Percentiles rank a stretch among this genome's conserved stretches.
These are phyloP conservation scores for Lasioglossum malachurum DNA, from an alignment of 2,888 invertebrate genomes.

Conservation along the genomic window DNA sequence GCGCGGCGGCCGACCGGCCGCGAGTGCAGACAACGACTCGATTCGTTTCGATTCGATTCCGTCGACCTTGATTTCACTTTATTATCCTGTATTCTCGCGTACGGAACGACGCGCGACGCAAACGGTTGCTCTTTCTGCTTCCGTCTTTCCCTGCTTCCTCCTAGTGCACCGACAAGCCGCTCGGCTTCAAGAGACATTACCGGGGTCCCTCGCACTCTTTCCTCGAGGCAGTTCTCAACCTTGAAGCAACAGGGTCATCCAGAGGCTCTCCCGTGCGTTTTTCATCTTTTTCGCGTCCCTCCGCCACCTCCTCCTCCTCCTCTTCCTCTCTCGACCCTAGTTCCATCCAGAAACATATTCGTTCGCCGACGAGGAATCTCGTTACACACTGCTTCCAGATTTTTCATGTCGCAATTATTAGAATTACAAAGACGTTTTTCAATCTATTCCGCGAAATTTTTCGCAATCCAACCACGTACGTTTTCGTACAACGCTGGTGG, in stretches of 20 bases:
- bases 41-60: conserved; percentile 2
- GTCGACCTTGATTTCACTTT: conserved; percentile 46
- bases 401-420: background rate
- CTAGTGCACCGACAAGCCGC: conserved; percentile 14
- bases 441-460: background rate
- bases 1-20: background rate
- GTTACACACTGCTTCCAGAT: background rate
- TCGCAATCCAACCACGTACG: background rate
- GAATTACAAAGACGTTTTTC: background rate
- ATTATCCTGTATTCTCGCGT: background rate
- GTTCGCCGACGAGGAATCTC: background rate
- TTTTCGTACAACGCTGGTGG: background rate
- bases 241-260: conserved; percentile 63
- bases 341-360: background rate
- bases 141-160: background rate
- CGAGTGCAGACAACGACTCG: background rate
- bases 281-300: conserved; percentile 15
- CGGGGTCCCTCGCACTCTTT: conserved; percentile 31
- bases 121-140: conserved; percentile 19
- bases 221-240: conserved; percentile 39
- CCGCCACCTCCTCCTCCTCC: background rate
- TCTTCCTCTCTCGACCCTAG: background rate
- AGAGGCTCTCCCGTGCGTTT: conserved; percentile 30
- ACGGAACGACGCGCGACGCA: background rate
- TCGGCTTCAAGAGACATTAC: conserved; percentile 54